Conservation (phyloP, 2,797 vertebrate genomes). For the Streptopelia turtur region DNA sequence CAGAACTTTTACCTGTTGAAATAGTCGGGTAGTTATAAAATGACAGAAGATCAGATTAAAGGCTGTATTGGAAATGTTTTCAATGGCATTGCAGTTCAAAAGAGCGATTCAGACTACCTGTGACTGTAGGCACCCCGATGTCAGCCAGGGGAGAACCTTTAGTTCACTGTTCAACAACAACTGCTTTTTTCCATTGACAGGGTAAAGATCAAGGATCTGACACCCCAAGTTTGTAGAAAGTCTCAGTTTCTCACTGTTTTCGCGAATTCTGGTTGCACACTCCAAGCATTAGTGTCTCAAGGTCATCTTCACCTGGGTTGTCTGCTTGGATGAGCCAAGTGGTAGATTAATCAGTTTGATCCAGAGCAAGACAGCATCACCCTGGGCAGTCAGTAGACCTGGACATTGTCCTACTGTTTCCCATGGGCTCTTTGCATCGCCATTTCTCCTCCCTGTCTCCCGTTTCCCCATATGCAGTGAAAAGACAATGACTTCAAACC, state of each 20-base stretch:
- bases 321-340: neutral
- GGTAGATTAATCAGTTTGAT: neutral
- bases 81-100: neutral
- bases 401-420: neutral
- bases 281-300: neutral
- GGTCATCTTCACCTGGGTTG: neutral
- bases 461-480: neutral
- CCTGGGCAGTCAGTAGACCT: neutral
- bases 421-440: neutral
- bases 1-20: neutral
- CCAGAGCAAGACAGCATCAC: neutral
- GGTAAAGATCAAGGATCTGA: neutral
- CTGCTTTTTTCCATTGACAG: neutral
- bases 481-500: neutral
- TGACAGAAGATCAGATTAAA: neutral
- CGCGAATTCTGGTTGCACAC: neutral
- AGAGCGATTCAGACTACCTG: neutral
- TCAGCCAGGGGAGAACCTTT: neutral
- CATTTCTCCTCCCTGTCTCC: neutral
- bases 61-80: neutral
- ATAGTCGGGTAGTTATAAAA: neutral
- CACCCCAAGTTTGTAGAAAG: neutral
- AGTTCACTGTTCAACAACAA: neutral
- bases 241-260: neutral
- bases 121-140: neutral